Evolutionary conservation across 2,113 vertebrate species (phyloP), one percentile per base, ranked within the genome.

Genomic region (Riparia riparia): DNA sequence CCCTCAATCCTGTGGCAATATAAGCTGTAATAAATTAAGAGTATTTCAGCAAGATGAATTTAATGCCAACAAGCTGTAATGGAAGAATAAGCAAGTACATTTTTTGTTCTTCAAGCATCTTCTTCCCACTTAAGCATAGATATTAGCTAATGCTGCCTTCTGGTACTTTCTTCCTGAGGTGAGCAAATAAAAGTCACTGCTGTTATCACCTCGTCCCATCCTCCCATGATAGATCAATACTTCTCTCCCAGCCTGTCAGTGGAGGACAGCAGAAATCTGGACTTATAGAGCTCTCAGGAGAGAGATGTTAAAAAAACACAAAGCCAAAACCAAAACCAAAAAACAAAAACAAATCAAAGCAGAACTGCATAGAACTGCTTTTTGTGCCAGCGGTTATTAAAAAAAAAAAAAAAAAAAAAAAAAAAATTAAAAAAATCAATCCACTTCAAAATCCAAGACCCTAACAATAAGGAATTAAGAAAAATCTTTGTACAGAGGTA

Each of bases 241-340:
- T 64, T 89, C 47, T 60, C 72, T 84, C 49, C 64, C 56, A 92
- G 41, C 17, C 64, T 82, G 83, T 86, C 89, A 81, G 49, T 21
- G 44, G 32, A 95, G 80, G 61, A 92, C 41, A 86, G 77, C 49
- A 73, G 37, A 83, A 94, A 95, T 95, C 65, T 92, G 93, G 80
- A 79, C 10, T 91, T 86, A 37, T 8, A 84, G 17, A 72, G 28
- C 37, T 83, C 83, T 78, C 91, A 49, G 56, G 72, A 90, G 86
- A 83, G 26, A 69, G 25, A 42, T 58, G 42, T 34, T 86, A 25
- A 39, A 73, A 50, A 51, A 65, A 45, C 20, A 37, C 37, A 42
- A 42, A 42, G 14, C 41, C 12, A 42, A 42, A 42, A 42, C 12
- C 41, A 42, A 42, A 42, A 41, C 41, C 10, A 41, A 25, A 39